Percentiles rank a stretch among this genome's conserved stretches.
These are phyloP conservation scores for Scomber colias DNA, from an alignment of 2,113 vertebrate genomes.

Conservation along the genomic window DNA sequence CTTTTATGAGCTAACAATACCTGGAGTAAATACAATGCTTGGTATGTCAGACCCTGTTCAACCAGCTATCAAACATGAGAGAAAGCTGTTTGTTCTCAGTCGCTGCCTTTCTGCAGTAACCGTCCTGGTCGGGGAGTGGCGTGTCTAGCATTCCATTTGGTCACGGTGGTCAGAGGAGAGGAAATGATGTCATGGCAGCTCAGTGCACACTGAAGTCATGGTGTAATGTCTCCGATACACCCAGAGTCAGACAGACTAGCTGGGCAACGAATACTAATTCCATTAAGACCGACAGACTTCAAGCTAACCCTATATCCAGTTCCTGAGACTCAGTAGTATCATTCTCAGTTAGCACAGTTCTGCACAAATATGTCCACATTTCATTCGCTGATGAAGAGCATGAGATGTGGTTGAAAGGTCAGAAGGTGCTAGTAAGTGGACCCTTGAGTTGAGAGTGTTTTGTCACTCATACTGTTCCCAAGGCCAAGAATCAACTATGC, in stretches of 20 bases:
- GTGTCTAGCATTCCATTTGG: slow-evolving; percentile 58
- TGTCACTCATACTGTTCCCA: neutral
- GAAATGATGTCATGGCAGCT: slow-evolving; percentile 71
- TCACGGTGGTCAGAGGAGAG: slow-evolving; percentile 53
- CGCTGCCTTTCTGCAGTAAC: slow-evolving; percentile 19
- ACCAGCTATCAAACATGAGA: slow-evolving; percentile 3
- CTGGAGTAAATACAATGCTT: neutral
- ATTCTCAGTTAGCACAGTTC: neutral
- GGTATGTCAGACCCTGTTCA: neutral
- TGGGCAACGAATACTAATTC: slow-evolving; percentile 43
- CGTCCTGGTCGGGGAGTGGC: slow-evolving; percentile 36
- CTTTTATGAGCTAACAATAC: neutral
- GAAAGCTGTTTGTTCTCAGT: slow-evolving; percentile 5
- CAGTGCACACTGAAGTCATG: slow-evolving; percentile 60
- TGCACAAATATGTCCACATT: neutral
- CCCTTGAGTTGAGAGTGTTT: neutral
- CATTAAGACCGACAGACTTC: slow-evolving; percentile 34
- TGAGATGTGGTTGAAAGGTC: neutral
- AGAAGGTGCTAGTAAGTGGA: neutral
- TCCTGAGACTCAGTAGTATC: slow-evolving; percentile 29
- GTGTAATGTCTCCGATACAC: slow-evolving; percentile 68
- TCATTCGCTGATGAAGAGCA: slow-evolving; percentile 2
- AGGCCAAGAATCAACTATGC: neutral
- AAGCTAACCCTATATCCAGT: slow-evolving; percentile 27
- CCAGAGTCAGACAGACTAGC: slow-evolving; percentile 39